Evolutionary conservation across 2,113 vertebrate genomes (phyloP).

Genomic region (Turnix velox): DNA sequence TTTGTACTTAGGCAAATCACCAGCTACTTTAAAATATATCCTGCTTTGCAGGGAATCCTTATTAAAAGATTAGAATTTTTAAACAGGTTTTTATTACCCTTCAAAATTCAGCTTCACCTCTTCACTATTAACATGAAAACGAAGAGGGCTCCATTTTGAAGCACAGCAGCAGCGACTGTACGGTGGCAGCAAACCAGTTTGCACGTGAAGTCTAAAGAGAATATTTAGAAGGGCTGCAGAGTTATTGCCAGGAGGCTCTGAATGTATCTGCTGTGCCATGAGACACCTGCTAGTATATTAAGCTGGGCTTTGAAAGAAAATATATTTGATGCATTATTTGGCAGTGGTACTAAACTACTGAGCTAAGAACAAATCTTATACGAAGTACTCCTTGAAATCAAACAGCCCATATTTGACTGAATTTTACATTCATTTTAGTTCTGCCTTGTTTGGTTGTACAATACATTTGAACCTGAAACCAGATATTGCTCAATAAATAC

Average conservation of each 20-base stretch:
- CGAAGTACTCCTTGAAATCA: neutral
- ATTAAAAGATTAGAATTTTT: neutral
- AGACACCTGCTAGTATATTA: neutral
- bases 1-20: neutral
- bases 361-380: neutral
- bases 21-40: neutral
- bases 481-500: neutral
- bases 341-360: neutral
- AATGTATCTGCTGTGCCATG: neutral
- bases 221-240: neutral
- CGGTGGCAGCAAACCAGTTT: neutral
- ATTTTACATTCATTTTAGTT: neutral
- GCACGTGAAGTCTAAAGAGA: neutral
- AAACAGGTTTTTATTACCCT: neutral
- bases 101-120: neutral
- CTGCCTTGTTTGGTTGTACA: neutral
- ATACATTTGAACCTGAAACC: neutral
- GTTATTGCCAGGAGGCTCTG: neutral
- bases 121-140: neutral
- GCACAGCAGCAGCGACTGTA: neutral
- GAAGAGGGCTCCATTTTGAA: neutral
- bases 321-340: conserved; percentile 13
- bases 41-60: neutral
- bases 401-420: conserved; percentile 7
- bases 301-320: conserved; percentile 6